These are phyloP conservation scores for Thecocarcelia acutangulata DNA, from an alignment of 2,888 invertebrate genomes.

Conservation along the genomic window DNA sequence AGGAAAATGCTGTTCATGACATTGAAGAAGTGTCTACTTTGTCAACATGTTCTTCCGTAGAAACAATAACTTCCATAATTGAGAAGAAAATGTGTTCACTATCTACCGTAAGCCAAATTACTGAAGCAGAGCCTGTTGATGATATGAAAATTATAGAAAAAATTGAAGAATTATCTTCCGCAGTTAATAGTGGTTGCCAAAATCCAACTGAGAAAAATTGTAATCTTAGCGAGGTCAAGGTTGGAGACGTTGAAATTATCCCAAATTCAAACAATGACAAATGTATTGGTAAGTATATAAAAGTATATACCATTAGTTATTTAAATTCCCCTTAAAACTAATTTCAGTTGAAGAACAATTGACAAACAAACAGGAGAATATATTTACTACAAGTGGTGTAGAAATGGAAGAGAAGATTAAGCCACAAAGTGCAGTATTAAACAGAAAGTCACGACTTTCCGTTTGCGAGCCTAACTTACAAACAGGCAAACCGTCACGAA, in stretches of 20 bases:
- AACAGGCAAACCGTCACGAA: conserved; percentile 70
- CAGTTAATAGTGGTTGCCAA: too few relatives aligned
- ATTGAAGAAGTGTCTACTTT: conserved; percentile 69
- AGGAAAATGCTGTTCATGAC: conserved; percentile 74
- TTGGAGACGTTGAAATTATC: too few relatives aligned
- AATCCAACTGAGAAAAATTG: too few relatives aligned
- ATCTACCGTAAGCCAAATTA: conserved; percentile 51
- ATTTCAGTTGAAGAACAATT: too few relatives aligned
- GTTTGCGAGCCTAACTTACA: conserved; percentile 69
- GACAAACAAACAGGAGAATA: neutral
- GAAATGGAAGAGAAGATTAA: conserved; percentile 10
- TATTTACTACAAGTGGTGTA: conserved; percentile 47
- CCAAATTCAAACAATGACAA: too few relatives aligned
- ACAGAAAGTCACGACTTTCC: conserved; percentile 36
- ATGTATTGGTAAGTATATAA: too few relatives aligned
- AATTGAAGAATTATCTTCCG: neutral
- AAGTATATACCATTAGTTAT: too few relatives aligned
- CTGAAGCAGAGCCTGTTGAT: conserved; percentile 61
- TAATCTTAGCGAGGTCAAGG: too few relatives aligned
- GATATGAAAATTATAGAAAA: conserved; percentile 19
- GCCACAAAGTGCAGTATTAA: conserved; percentile 32
- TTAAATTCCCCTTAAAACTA: too few relatives aligned
- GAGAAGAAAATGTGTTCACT: conserved; percentile 71
- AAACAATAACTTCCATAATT: conserved; percentile 71
- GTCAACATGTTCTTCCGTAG: conserved; percentile 70